Percentiles rank a stretch among this genome's conserved stretches.
These are phyloP conservation scores for Eristalis pertinax DNA, from an alignment of 2,888 invertebrate genomes.

Conservation along the genomic window DNA sequence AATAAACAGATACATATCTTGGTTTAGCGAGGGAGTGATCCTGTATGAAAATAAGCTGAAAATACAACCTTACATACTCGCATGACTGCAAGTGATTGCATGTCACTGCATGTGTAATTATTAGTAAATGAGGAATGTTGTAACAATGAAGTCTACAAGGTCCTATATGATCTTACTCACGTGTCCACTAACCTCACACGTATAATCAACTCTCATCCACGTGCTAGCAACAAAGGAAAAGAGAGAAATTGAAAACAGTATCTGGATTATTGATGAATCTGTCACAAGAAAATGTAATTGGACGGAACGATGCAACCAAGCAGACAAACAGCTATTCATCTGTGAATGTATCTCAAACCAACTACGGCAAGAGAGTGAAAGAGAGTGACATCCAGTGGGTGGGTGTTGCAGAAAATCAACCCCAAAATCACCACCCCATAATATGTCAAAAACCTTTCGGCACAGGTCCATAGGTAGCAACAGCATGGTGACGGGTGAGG, in stretches of 20 bases:
- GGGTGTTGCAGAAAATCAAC: conserved; percentile 43
- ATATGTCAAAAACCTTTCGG: conserved; percentile 65
- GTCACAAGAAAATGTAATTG: conserved; percentile 74
- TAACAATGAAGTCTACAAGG: neutral
- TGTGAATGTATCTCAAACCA: conserved; percentile 71
- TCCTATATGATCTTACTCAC: conserved; percentile 40
- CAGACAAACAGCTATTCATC: conserved; percentile 74
- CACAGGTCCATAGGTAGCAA: conserved; percentile 11
- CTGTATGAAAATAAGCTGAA: no score
- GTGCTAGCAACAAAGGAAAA: conserved; percentile 17
- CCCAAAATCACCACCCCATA: conserved; percentile 53
- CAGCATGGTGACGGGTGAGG: conserved; percentile 20
- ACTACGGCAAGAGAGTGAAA: conserved; percentile 59
- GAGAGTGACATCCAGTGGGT: conserved; percentile 32
- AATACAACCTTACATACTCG: no score
- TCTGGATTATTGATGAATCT: conserved; percentile 74
- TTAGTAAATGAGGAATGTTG: neutral
- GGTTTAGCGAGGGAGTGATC: no score
- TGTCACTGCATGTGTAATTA: neutral
- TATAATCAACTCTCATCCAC: conserved; percentile 15
- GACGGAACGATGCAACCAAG: conserved; percentile 73
- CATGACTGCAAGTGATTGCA: no score
- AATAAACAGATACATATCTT: no score
- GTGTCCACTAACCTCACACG: conserved; percentile 41
- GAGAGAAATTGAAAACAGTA: conserved; percentile 72